These are phyloP conservation scores for Pelobates cultripes DNA, from an alignment of 2,797 vertebrate genomes.

Conservation along the genomic window DNA sequence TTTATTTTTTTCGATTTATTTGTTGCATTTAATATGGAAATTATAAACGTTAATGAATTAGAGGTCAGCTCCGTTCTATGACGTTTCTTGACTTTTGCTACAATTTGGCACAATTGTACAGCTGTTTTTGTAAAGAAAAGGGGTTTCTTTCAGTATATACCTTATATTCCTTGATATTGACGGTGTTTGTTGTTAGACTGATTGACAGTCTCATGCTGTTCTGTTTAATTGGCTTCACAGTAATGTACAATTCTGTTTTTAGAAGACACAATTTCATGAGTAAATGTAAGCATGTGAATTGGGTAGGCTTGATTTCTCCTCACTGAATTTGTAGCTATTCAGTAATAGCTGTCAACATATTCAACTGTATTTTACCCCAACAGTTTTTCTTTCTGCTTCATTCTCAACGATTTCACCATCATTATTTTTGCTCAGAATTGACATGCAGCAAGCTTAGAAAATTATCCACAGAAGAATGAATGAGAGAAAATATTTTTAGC, in stretches of 20 bases:
- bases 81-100: conserved; percentile 66
- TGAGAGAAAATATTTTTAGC: conserved; percentile 6
- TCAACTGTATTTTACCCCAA: conserved; percentile 54
- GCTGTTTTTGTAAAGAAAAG: conserved; percentile 66
- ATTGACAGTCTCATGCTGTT: conserved; percentile 76
- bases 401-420: conserved; percentile 25
- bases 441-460: conserved; percentile 4
- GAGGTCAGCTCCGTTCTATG: not conserved
- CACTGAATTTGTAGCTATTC: conserved; percentile 53
- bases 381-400: conserved; percentile 11
- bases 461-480: not conserved
- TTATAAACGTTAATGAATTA: too few species aligned
- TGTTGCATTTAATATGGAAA: too few species aligned
- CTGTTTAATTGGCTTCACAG: conserved; percentile 74
- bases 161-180: conserved; percentile 76
- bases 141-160: conserved; percentile 61
- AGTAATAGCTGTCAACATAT: conserved; percentile 55
- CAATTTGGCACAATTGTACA: conserved; percentile 57
- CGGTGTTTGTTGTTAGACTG: conserved; percentile 72
- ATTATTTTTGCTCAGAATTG: not conserved
- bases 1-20: too few species aligned
- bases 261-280: conserved; percentile 71
- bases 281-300: conserved; percentile 64
- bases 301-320: conserved; percentile 61
- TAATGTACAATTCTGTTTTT: conserved; percentile 68